phyloP scores from a whole-genome alignment of 2,113 vertebrate species.

The Phaethornis superciliosus region DNA sequence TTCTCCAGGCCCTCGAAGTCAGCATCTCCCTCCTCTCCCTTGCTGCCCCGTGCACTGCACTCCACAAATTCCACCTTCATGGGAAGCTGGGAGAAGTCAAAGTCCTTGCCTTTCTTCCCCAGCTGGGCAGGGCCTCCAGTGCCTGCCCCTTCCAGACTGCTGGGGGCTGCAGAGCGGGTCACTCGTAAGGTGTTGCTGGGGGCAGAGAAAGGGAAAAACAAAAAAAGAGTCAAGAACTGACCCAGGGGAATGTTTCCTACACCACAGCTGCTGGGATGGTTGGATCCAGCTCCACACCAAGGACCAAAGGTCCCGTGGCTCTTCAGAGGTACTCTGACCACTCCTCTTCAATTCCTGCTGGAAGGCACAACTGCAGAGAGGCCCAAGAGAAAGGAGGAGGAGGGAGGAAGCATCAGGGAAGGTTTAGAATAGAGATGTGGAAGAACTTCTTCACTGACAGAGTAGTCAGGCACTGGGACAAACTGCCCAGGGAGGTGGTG shows the following conservation, averaged over 20 bases:
- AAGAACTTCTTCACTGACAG: too few relatives aligned
- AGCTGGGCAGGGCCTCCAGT: conserved; percentile 77
- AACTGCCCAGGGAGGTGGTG: too few relatives aligned
- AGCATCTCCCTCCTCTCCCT: conserved; percentile 79
- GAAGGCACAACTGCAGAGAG: neutral
- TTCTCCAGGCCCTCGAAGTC: conserved; percentile 85
- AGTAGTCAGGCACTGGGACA: too few relatives aligned
- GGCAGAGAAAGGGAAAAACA: neutral
- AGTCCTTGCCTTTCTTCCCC: conserved; percentile 94
- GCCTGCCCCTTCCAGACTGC: conserved; percentile 85
- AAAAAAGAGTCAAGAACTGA: neutral
- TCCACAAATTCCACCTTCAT: conserved; percentile 93
- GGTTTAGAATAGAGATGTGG: too few relatives aligned
- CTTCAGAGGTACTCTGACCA: neutral
- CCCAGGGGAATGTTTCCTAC: neutral
- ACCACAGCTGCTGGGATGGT: accelerated
- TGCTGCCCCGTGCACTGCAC: conserved; percentile 87
- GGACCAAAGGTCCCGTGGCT: neutral
- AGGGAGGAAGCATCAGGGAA: too few relatives aligned
- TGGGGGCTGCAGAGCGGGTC: conserved; percentile 90
- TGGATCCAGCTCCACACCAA: neutral
- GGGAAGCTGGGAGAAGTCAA: conserved; percentile 92
- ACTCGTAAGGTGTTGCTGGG: conserved; percentile 91
- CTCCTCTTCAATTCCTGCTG: neutral
- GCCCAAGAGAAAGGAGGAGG: neutral